These are phyloP conservation scores for Onychomys leucogaster DNA, from an alignment of 2,797 vertebrate species.

Conservation along the genomic window DNA sequence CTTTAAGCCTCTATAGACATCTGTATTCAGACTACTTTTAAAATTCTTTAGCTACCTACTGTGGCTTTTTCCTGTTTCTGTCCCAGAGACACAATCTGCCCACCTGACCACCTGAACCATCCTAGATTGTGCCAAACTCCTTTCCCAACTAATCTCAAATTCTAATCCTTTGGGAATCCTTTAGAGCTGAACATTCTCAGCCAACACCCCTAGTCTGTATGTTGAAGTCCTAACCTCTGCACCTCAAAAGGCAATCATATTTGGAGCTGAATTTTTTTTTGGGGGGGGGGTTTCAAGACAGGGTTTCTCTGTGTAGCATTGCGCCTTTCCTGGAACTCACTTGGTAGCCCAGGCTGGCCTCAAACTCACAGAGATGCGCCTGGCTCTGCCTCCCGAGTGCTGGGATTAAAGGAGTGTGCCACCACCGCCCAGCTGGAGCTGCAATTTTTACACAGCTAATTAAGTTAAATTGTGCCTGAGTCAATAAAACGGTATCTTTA, in stretches of 20 bases:
- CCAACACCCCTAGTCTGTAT: not conserved
- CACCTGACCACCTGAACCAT: no score
- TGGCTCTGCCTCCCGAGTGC: no score
- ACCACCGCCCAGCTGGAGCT: no score
- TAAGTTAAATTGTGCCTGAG: not conserved
- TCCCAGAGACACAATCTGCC: not conserved
- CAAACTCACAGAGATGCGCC: no score
- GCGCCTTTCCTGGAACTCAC: no score
- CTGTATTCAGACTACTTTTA: slow-evolving; percentile 31
- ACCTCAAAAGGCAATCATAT: not conserved
- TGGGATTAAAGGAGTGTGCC: no score
- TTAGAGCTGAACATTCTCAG: not conserved
- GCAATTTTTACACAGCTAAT: not conserved
- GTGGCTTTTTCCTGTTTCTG: not conserved
- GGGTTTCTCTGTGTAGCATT: no score
- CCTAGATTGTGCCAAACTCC: not conserved
- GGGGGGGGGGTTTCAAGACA: no score
- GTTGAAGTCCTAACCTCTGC: not conserved
- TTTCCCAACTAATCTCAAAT: not conserved
- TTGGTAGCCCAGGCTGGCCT: no score
- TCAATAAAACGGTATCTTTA: not conserved
- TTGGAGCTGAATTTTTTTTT: not conserved
- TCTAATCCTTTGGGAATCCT: not conserved
- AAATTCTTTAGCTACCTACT: not conserved
- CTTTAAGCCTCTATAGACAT: not conserved